phyloP scores from a whole-genome alignment of 2,113 vertebrate genomes.

The Thryonomys swinderianus region DNA sequence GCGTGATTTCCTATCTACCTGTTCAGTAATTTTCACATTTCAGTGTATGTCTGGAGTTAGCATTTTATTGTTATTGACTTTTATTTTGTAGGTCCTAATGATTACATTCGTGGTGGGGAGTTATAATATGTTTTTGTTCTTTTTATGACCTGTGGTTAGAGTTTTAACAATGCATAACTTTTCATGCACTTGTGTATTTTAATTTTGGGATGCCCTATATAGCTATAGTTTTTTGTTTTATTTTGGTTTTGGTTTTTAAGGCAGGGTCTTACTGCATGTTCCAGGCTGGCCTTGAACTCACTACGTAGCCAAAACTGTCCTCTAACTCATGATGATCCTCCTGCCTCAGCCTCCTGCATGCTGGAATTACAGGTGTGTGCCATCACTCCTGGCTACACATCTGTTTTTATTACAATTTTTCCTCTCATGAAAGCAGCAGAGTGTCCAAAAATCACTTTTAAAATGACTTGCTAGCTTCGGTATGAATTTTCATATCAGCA shows the following conservation, averaged over 20 bases:
- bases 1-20: background rate
- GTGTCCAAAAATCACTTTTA: background rate
- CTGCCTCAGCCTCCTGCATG: background rate
- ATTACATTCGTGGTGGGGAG: background rate
- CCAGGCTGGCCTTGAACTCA: background rate
- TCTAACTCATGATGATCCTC: background rate
- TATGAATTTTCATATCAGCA: accelerated
- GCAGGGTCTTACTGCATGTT: background rate
- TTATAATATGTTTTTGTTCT: background rate
- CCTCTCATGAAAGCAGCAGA: background rate
- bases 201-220: background rate
- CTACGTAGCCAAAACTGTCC: background rate
- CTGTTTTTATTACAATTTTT: background rate
- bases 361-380: background rate
- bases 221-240: background rate
- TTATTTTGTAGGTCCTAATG: background rate
- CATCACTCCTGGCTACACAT: background rate
- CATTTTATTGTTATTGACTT: background rate
- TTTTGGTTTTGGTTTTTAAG: background rate
- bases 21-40: background rate
- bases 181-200: background rate
- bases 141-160: background rate
- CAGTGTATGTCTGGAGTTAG: background rate
- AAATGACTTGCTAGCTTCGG: accelerated
- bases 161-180: background rate